Conservation (phyloP, 1,140 invertebrate genomes). For the Cydia strobilella region DNA sequence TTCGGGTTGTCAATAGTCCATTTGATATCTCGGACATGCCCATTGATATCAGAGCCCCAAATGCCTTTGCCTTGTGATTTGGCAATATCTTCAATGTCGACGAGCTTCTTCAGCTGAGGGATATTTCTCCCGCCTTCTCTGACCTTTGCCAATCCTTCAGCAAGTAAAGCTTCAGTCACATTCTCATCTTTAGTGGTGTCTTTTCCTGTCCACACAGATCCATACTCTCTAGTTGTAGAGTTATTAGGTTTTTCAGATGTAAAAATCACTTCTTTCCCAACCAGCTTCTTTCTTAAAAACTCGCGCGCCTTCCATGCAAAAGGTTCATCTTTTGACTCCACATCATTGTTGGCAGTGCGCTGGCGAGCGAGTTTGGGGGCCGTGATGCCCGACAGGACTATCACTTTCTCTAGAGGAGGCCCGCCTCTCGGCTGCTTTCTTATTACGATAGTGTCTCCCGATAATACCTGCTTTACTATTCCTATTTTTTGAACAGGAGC, state of each 20-base stretch:
- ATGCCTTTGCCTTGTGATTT: slow-evolving; percentile 93
- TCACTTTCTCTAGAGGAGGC: slow-evolving; percentile 94
- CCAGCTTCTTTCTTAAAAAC: slow-evolving; percentile 94
- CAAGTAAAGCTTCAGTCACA: slow-evolving; percentile 91
- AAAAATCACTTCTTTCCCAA: slow-evolving; percentile 94
- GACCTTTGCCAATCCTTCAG: slow-evolving; percentile 93
- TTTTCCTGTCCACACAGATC: slow-evolving; percentile 92
- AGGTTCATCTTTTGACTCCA: slow-evolving; percentile 90
- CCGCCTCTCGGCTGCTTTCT: slow-evolving; percentile 89
- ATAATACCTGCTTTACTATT: slow-evolving; percentile 83
- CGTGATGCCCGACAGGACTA: slow-evolving; percentile 93
- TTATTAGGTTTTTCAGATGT: slow-evolving; percentile 86
- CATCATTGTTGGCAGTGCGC: slow-evolving; percentile 84
- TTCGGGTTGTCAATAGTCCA: slow-evolving; percentile 90
- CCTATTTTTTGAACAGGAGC: slow-evolving; percentile 67
- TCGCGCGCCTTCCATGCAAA: slow-evolving; percentile 98
- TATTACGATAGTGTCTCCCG: slow-evolving; percentile 94
- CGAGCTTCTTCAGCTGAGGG: slow-evolving; percentile 84
- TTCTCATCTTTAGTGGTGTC: slow-evolving; percentile 90
- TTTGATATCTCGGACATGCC: slow-evolving; percentile 89
- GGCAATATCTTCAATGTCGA: slow-evolving; percentile 95
- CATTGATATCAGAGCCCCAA: slow-evolving; percentile 83
- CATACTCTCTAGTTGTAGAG: slow-evolving; percentile 90
- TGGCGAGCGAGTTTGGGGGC: slow-evolving; percentile 94
- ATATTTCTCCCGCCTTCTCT: slow-evolving; percentile 86